Evolutionary conservation across 2,888 invertebrate species (phyloP).

Genomic region (Nomada goodeniana): DNA sequence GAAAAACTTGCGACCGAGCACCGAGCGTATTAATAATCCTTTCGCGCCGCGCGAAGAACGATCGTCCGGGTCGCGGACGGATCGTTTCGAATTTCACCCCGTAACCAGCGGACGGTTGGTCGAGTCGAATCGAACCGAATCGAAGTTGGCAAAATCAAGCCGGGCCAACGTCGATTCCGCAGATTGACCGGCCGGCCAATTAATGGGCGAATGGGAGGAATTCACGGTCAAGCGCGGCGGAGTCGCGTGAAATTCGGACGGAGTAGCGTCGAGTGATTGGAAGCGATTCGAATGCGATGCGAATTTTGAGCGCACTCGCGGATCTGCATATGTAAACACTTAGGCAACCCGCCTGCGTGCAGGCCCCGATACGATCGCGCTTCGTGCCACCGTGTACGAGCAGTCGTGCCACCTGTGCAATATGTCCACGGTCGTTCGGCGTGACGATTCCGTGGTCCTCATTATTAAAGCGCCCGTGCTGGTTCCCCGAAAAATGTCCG

Average conservation of each 20-base stretch:
- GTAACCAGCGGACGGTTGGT: too few relatives aligned
- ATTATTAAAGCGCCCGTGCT: slow-evolving; percentile 4
- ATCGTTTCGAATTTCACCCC: too few relatives aligned
- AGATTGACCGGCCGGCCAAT: slow-evolving; percentile 10
- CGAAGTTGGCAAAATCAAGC: too few relatives aligned
- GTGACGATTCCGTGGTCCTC: slow-evolving; percentile 10
- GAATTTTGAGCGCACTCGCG: slow-evolving; percentile 77
- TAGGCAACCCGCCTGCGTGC: slow-evolving; percentile 31
- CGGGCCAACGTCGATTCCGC: too few relatives aligned
- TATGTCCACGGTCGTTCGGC: not conserved
- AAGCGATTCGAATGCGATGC: slow-evolving; percentile 80
- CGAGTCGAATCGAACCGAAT: not conserved
- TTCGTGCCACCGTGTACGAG: slow-evolving; percentile 2
- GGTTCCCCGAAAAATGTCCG: not conserved
- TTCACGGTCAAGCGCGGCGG: slow-evolving; percentile 12
- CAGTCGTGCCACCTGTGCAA: slow-evolving; percentile 33
- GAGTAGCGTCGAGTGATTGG: slow-evolving; percentile 53
- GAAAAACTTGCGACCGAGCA: not conserved
- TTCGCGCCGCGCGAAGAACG: not conserved
- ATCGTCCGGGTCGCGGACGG: not conserved
- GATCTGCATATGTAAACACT: slow-evolving; percentile 76
- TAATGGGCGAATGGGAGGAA: slow-evolving; percentile 5
- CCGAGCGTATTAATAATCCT: not conserved
- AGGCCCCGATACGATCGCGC: slow-evolving; percentile 40
- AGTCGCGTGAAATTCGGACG: slow-evolving; percentile 63